Base-by-base conservation (phyloP, 1,140 invertebrate genomes). In the Drosophila tsacasi region DNA sequence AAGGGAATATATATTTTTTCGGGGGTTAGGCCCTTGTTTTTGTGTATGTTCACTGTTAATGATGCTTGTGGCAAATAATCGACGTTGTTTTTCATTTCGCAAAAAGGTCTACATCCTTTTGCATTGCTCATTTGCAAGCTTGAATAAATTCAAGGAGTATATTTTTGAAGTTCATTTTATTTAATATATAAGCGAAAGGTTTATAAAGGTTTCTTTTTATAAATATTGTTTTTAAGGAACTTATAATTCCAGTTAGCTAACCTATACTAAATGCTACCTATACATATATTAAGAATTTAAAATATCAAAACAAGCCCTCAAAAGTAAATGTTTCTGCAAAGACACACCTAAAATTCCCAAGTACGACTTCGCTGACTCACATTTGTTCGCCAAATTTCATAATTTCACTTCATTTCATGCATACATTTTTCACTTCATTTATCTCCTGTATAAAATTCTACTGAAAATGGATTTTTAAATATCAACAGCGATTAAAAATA, bases 21-120 rank as follows among this genome's bases (percentile, higher is more conserved):
- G 40, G 44, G 69, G 66, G 52, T 72, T 58, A 50, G 52, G 27
- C 15, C 42, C 44, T 37, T 17, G n/a, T 40, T 69, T 69, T 46
- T 39, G 7, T 19, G n/a, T 54, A 40, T 37, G 66, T 37, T 72
- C 25, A 44, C 27, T 72, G 66, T 71, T 73, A 73, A 73, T 73
- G 69, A 73, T 73, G 69, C 69, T 73, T 72, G 66, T 60, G 52
- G 12, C 69, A 60, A 71, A 73, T 49, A 39, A 40, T 37, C 17
- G n/a, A 17, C 27, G 50, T 27, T 57, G 42, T 30, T 58, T 57
- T 72, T 57, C 49, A 40, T 54, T 39, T 71, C 13, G 25, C 30
- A 17, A 46, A 73, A 67, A 40, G 42, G 50, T 49, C 35, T 40
- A 13, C 19, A 42, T 5, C 12, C 39, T 19, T 25, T 58, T 19